A percentile compares a stretch with the other conserved stretches of the same genome.
Conservation (phyloP, 2,797 vertebrate genomes). For the Sebastes kiyomatsui region DNA sequence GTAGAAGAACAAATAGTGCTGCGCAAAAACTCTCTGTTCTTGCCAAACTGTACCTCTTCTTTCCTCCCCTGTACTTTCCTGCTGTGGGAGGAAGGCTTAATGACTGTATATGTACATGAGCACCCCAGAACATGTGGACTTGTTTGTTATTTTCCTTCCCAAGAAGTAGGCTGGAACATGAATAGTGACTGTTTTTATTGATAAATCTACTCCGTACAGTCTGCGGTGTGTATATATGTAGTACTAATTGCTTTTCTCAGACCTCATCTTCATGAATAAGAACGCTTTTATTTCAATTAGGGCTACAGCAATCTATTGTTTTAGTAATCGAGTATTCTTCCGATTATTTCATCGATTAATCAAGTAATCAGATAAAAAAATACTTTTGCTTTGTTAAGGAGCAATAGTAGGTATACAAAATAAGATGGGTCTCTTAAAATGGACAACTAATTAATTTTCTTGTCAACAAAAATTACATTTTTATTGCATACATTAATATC, state of each 20-base stretch:
- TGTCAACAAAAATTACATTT: fast-evolving
- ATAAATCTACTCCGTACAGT: neutral
- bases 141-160: neutral
- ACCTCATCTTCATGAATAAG: too few relatives aligned
- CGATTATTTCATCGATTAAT: too few relatives aligned
- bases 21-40: constrained; percentile 6
- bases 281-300: too few relatives aligned
- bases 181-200: neutral
- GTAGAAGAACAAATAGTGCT: constrained; percentile 3
- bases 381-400: fast-evolving
- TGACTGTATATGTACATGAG: constrained; percentile 10
- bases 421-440: too few relatives aligned
- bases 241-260: neutral
- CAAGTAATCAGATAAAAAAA: too few relatives aligned
- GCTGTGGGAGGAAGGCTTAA: constrained; percentile 37
- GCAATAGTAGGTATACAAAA: too few relatives aligned
- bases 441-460: too few relatives aligned
- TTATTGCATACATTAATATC: too few relatives aligned
- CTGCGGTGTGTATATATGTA: neutral
- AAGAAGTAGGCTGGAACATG: neutral
- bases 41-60: constrained; percentile 12
- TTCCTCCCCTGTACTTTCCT: neutral
- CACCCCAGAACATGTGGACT: neutral
- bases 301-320: too few relatives aligned
- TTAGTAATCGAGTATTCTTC: too few relatives aligned